These are phyloP conservation scores for Condylura cristata DNA, from an alignment of 2,113 vertebrate genomes.

Conservation along the genomic window DNA sequence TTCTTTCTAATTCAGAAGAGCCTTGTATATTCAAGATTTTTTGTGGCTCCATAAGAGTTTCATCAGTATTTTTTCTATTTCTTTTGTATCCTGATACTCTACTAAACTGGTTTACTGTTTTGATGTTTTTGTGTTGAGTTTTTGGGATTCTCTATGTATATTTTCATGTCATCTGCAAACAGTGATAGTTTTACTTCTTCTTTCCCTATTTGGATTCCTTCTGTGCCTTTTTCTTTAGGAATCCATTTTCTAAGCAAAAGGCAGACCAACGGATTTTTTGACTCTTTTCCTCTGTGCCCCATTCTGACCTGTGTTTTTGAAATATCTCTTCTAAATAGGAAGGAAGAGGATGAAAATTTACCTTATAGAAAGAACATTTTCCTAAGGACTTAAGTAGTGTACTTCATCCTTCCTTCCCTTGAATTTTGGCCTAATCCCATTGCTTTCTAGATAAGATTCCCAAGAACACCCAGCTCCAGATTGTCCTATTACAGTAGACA, in stretches of 20 bases:
- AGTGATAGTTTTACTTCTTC: no score
- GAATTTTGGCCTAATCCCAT: neutral
- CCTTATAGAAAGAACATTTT: neutral
- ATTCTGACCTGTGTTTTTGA: neutral
- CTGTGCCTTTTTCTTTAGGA: no score
- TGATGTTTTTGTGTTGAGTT: no score
- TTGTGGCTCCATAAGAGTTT: no score
- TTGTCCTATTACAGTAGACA: neutral
- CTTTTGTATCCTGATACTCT: no score
- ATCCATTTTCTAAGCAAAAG: neutral
- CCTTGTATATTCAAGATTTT: no score
- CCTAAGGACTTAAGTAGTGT: neutral
- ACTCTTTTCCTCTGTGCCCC: neutral
- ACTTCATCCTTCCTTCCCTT: neutral
- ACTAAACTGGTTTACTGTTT: no score
- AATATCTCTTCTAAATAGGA: neutral
- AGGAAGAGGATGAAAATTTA: conserved; percentile 7
- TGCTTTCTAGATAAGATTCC: neutral
- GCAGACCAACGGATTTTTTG: neutral
- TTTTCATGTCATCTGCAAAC: no score
- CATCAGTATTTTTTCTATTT: no score
- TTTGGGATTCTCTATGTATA: no score
- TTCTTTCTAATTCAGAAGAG: no score
- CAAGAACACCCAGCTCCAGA: neutral
- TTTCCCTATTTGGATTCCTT: no score